A percentile compares a stretch with the other conserved stretches of the same genome.
Conservation (phyloP, 2,797 vertebrate species). For the Rhinoraja longicauda region DNA sequence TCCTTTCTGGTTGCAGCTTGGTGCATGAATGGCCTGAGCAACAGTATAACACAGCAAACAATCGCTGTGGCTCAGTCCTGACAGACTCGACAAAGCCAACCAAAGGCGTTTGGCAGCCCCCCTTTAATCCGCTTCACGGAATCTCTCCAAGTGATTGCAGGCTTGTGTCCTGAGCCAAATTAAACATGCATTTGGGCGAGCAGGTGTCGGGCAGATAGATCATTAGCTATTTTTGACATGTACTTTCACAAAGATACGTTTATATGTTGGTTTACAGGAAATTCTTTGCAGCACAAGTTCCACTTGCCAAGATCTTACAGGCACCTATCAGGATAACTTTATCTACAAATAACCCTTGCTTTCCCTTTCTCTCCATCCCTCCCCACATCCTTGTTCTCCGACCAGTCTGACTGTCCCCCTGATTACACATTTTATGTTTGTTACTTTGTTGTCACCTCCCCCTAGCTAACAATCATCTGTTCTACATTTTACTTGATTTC, state of each 20-base stretch:
- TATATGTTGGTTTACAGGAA: background rate
- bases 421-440: no score
- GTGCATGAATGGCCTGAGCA: background rate
- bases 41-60: background rate
- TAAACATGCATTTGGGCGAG: background rate
- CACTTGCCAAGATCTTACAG: background rate
- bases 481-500: no score
- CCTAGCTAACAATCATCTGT: no score
- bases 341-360: no score
- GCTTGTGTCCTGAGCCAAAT: background rate
- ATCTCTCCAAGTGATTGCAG: background rate
- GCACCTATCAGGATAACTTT: no score
- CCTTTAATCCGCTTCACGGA: background rate
- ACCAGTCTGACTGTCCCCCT: no score
- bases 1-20: slow-evolving; percentile 10
- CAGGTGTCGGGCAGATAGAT: background rate
- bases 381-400: no score
- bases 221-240: background rate
- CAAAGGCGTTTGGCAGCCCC: background rate
- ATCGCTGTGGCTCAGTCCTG: background rate
- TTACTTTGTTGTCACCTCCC: no score
- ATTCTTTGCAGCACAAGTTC: background rate
- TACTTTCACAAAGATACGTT: background rate
- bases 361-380: no score
- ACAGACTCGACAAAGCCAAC: background rate